A percentile compares a stretch with the other conserved stretches of the same genome.
Evolutionary conservation across 2,888 invertebrate genomes (phyloP).

Genomic region (Autographa gamma): DNA sequence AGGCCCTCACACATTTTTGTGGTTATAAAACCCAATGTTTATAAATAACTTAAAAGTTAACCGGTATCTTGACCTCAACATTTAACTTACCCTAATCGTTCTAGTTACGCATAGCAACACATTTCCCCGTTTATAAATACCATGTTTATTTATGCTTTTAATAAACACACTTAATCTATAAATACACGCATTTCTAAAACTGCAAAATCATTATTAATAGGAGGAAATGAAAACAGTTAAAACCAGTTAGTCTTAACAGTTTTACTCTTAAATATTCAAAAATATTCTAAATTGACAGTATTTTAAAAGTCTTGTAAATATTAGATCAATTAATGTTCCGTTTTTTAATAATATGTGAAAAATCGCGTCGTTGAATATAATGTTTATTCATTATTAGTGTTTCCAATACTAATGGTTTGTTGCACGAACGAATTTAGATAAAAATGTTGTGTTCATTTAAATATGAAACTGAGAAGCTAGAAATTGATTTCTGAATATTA

Average conservation of each 20-base stretch:
- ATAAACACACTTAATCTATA: background rate
- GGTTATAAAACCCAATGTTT: no score
- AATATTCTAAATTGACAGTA: background rate
- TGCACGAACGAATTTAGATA: background rate
- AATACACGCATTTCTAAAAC: background rate
- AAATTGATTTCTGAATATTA: conserved; percentile 8
- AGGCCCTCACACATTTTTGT: no score
- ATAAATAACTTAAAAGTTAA: no score
- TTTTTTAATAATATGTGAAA: background rate
- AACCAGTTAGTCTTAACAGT: background rate
- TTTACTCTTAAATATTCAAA: background rate
- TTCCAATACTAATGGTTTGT: background rate
- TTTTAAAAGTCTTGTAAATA: background rate
- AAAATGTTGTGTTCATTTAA: background rate
- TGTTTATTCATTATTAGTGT: background rate
- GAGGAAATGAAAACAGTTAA: background rate
- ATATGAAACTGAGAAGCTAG: background rate
- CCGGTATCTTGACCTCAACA: no score
- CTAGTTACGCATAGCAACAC: background rate
- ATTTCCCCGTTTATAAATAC: background rate
- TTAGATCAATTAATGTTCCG: background rate
- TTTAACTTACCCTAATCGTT: no score
- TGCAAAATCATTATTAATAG: background rate
- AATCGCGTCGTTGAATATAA: background rate
- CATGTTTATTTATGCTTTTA: no score